Conservation (phyloP, 1,140 invertebrate species). For the Drosophila nasuta region DNA sequence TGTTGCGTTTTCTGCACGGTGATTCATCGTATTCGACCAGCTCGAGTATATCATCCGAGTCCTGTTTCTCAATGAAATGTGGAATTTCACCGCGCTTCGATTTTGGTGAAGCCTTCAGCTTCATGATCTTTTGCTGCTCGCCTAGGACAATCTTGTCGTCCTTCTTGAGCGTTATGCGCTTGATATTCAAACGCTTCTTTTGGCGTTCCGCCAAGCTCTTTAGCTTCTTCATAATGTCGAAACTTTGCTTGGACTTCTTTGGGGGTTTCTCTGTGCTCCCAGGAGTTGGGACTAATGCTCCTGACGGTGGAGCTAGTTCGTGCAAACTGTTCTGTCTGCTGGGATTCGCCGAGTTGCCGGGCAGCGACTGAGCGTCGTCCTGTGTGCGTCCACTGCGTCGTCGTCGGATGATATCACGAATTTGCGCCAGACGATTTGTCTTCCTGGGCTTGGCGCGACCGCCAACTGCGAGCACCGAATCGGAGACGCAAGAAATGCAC, state of each 20-base stretch:
- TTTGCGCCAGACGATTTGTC: conserved; percentile 66
- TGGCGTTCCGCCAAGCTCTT: conserved; percentile 87
- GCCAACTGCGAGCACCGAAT: conserved; percentile 75
- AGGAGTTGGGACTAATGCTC: conserved; percentile 50
- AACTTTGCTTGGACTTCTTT: conserved; percentile 78
- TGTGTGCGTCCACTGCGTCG: conserved; percentile 73
- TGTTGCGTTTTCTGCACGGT: conserved; percentile 77
- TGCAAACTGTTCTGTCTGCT: conserved; percentile 75
- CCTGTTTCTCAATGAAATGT: conserved; percentile 84
- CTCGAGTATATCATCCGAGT: conserved; percentile 82
- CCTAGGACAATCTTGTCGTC: conserved; percentile 79
- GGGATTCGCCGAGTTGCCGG: conserved; percentile 68
- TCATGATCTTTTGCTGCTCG: conserved; percentile 81
- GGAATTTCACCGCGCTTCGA: conserved; percentile 78
- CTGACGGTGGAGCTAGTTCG: conserved; percentile 68
- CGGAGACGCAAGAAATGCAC: conserved; percentile 82
- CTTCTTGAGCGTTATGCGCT: conserved; percentile 85
- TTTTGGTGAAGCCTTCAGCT: conserved; percentile 80
- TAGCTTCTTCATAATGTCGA: conserved; percentile 87
- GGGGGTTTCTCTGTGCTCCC: conserved; percentile 43
- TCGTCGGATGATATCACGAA: conserved; percentile 65
- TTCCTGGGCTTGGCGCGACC: conserved; percentile 68
- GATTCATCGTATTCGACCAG: conserved; percentile 83
- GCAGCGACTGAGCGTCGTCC: conserved; percentile 81
- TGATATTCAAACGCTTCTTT: conserved; percentile 86